Conservation (phyloP, 2,888 invertebrate genomes). For the Meiosimyza platycephala region DNA sequence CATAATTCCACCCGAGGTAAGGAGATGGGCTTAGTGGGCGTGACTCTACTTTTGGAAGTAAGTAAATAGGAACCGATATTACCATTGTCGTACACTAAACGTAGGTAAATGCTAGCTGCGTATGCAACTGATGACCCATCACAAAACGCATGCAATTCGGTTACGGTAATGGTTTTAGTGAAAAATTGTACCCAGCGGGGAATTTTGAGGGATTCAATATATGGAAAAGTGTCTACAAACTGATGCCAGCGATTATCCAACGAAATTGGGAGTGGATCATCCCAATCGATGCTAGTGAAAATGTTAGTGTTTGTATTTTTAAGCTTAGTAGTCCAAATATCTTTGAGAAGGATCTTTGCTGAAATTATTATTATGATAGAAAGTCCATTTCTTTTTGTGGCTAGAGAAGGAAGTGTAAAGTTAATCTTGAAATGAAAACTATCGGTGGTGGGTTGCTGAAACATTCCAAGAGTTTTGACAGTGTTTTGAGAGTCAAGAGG, state of each 20-base stretch:
- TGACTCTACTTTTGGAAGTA: too few species aligned
- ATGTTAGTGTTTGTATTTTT: slow-evolving; percentile 8
- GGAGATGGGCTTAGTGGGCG: slow-evolving; percentile 11
- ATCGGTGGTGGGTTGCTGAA: slow-evolving; percentile 33
- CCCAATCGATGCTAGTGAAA: neutral
- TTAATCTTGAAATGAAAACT: slow-evolving; percentile 26
- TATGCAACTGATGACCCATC: slow-evolving; percentile 30
- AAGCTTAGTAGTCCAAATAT: slow-evolving; percentile 11
- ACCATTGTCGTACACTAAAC: slow-evolving; percentile 1
- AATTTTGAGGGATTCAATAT: slow-evolving; percentile 21
- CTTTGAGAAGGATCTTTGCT: slow-evolving; percentile 30
- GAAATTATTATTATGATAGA: slow-evolving; percentile 14
- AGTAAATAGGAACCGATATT: neutral
- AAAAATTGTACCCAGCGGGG: slow-evolving; percentile 29
- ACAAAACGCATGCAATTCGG: slow-evolving; percentile 33
- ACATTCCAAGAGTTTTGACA: slow-evolving; percentile 36
- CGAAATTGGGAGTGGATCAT: neutral
- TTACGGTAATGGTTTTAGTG: neutral
- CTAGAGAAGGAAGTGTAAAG: slow-evolving; percentile 1
- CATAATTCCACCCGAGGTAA: slow-evolving; percentile 32
- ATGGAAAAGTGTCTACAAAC: slow-evolving; percentile 14
- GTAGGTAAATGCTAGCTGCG: slow-evolving; percentile 20
- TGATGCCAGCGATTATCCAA: slow-evolving; percentile 11
- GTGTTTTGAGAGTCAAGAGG: too few species aligned
- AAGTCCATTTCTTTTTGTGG: neutral